Evolutionary conservation across 2,888 invertebrate genomes (phyloP).

Genomic region (Metacarcinus magister): DNA sequence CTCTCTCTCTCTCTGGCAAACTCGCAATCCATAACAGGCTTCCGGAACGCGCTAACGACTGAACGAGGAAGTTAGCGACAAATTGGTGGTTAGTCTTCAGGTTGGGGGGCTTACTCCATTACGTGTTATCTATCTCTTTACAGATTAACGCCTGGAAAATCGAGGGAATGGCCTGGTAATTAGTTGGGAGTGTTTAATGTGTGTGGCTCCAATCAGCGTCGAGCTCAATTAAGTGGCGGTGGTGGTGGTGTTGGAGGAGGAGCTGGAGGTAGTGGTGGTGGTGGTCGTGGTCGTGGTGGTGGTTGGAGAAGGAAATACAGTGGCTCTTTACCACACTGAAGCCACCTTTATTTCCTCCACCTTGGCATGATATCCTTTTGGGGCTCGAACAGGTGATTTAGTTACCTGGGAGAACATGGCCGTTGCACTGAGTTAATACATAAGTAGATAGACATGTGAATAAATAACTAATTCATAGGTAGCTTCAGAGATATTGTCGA

Average conservation of each 20-base stretch:
- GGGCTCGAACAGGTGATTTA: background rate
- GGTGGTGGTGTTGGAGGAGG: background rate
- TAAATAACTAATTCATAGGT: background rate
- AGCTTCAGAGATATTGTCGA: too few relatives aligned
- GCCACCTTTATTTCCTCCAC: background rate
- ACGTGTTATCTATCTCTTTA: conserved; percentile 41
- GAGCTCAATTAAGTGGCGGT: background rate
- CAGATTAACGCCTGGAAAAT: conserved; percentile 48
- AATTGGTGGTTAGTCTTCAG: conserved; percentile 44
- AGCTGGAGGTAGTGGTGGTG: background rate
- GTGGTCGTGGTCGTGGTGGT: background rate
- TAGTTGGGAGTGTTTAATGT: conserved; percentile 36
- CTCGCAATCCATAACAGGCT: background rate
- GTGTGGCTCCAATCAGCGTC: conserved; percentile 31
- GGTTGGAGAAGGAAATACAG: background rate
- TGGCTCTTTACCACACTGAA: background rate
- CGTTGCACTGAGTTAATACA: background rate
- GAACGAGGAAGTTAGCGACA: conserved; percentile 46
- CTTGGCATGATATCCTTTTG: background rate
- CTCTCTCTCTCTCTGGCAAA: background rate
- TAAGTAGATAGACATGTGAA: background rate
- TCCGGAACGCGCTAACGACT: background rate
- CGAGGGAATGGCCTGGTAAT: conserved; percentile 21
- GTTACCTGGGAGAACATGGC: background rate
- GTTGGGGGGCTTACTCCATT: background rate